These are phyloP conservation scores for Umimayanthus kanabou DNA, from an alignment of 92 coral and sea anemone species.

Conservation along the genomic window DNA sequence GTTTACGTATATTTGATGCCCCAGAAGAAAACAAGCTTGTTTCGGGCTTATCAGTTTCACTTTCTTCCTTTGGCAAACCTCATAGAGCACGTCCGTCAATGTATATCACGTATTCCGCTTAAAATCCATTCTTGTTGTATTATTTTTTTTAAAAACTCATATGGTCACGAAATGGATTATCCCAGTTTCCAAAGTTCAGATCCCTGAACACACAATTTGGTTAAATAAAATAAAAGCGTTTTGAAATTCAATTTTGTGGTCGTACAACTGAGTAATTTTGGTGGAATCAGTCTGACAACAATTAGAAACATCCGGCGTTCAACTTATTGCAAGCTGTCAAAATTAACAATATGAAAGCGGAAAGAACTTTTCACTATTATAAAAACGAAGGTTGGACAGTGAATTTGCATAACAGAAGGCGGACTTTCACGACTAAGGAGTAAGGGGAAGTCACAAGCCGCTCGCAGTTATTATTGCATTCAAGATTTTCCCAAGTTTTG, in stretches of 20 bases:
- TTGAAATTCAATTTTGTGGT: not conserved
- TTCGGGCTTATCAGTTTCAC: not conserved
- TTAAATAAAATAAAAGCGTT: not conserved
- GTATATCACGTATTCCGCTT: not conserved
- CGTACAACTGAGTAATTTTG: not conserved
- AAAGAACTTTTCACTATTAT: constrained; percentile 16
- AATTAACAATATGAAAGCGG: constrained; percentile 21
- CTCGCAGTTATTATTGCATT: not conserved
- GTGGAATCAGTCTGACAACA: not conserved
- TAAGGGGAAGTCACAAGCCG: not conserved
- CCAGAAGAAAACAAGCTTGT: not conserved
- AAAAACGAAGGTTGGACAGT: constrained; percentile 11
- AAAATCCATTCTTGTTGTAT: not conserved
- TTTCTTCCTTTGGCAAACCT: not conserved
- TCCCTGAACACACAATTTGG: not conserved
- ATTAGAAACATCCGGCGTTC: constrained; percentile 21
- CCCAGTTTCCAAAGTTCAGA: not conserved
- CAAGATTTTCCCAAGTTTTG: not conserved
- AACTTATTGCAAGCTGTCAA: constrained; percentile 16
- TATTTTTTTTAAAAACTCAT: no score
- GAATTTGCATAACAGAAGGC: constrained; percentile 39
- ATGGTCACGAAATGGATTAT: not conserved
- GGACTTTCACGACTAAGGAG: not conserved
- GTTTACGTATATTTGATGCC: not conserved
- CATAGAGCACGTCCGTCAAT: not conserved